Conservation (phyloP, 2,888 invertebrate species). For the Scaptomyza flava region DNA sequence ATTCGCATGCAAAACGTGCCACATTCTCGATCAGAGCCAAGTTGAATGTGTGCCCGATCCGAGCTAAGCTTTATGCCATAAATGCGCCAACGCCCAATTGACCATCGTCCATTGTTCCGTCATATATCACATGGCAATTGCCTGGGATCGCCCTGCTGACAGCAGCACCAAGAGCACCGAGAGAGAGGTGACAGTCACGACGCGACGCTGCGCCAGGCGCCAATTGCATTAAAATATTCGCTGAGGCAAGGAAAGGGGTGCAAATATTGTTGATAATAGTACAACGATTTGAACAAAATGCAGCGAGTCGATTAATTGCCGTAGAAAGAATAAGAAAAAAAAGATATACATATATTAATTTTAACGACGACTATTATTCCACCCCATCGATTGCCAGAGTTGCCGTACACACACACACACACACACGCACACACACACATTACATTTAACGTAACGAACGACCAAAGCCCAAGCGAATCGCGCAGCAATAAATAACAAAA, state of each 20-base stretch:
- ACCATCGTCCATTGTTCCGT: conserved; percentile 42
- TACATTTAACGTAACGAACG: conserved; percentile 48
- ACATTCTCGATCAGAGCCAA: neutral
- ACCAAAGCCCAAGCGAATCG: conserved; percentile 69
- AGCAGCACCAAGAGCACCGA: conserved; percentile 26
- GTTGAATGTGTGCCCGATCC: neutral
- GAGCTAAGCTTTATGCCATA: conserved; percentile 24
- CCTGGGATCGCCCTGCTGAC: conserved; percentile 53
- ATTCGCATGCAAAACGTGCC: conserved; percentile 47
- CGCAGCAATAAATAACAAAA: conserved; percentile 68
- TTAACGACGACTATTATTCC: conserved; percentile 29
- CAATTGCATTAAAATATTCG: conserved; percentile 37
- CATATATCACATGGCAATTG: conserved; percentile 68
- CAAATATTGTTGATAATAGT: too few relatives aligned
- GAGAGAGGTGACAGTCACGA: conserved; percentile 1
- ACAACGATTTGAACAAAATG: too few relatives aligned
- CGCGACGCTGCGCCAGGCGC: conserved; percentile 27
- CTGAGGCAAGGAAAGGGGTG: neutral
- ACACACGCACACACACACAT: conserved; percentile 1
- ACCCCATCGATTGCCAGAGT: conserved; percentile 34
- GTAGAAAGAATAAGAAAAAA: conserved; percentile 8
- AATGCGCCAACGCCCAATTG: conserved; percentile 47
- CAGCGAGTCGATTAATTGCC: conserved; percentile 66
- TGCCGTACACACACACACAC: neutral
- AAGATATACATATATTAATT: conserved; percentile 53